Evolutionary conservation across 2,888 invertebrate species (phyloP).

Genomic region (Hylaea fasciaria): DNA sequence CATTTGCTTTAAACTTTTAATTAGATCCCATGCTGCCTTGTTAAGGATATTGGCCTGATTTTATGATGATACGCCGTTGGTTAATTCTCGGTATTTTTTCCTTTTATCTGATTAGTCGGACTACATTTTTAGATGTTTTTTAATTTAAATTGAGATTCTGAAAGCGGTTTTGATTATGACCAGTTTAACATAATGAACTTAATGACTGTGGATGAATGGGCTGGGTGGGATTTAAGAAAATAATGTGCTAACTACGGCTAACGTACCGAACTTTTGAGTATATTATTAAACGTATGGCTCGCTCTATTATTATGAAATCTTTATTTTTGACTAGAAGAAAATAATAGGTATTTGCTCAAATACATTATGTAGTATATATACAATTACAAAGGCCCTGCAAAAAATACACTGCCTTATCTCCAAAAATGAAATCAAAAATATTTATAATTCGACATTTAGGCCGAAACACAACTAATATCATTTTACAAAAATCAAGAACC

Average conservation of each 20-base stretch:
- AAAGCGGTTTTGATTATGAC: slow-evolving; percentile 20
- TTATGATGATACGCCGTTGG: slow-evolving; percentile 59
- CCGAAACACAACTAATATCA: no score
- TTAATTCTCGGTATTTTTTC: slow-evolving; percentile 51
- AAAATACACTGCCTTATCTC: no score
- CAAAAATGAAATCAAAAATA: no score
- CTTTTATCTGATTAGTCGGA: slow-evolving; percentile 48
- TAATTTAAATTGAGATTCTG: slow-evolving; percentile 12
- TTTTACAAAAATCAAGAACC: no score
- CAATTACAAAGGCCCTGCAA: no score
- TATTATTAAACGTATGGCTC: no score
- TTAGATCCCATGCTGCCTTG: slow-evolving; percentile 70
- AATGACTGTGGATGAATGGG: neutral
- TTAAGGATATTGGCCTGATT: slow-evolving; percentile 68
- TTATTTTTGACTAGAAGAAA: no score
- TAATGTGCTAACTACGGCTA: neutral
- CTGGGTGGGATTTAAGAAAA: neutral
- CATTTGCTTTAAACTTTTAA: slow-evolving; percentile 71
- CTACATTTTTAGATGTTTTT: slow-evolving; percentile 30
- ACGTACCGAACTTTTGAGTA: no score
- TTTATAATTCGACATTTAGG: no score
- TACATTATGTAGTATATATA: no score
- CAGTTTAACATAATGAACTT: slow-evolving; percentile 21
- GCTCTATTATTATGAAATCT: no score
- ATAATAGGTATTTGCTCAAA: no score